Evolutionary conservation across 92 coral and sea anemone genomes (phyloP), one percentile per base, ranked within the genome.

Genomic region (Bergia puertoricense): DNA sequence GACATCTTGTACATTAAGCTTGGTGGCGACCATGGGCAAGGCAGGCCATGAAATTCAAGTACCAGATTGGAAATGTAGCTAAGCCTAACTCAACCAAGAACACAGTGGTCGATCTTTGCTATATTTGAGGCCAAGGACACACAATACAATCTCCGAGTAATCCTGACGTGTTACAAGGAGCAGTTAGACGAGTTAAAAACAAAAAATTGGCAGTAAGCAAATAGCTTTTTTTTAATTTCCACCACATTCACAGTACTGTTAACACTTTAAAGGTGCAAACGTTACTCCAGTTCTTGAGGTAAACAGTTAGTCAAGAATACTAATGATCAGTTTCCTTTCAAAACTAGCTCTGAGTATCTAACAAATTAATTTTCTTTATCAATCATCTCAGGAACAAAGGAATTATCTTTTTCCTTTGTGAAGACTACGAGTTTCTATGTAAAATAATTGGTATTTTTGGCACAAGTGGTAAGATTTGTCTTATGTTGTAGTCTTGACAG

Each of bases 1-100:
- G 68, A 88, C 79, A 69, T 1, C 0, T 20, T 88, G 5, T 81
- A 14, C 39, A 36, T 81, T 1, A 88, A 81, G 50, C 22, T 88
- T 9, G 86, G 90, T 3, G 90, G 74, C 6, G 90, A 88, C 67
- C 90, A 88, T 11, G 86, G 90, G 18, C 81, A 88, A 39, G 81
- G 81, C 4, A 36, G 30, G 30, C 83, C 6, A 88, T 71, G 87
- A 88, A 88, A 40, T 80, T 79, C 3, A 87, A 44, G n/a, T 88
- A 9, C 41, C 81, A 81, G 15, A 37, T 88, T 42, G 87, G 76
- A 14, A 88, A 88, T 22, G 72, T 81, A 1, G 73, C 2, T 3
- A 80, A 79, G 14, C 81, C 86, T 9, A 88, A 81, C 36, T 88
- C 90, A 3, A 88, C 68, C 51, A 80, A 88, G 18, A 88, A 79